Percentiles rank a stretch among this genome's conserved stretches.
Conservation (phyloP, 2,113 vertebrate genomes). For the Hypocryptadius cinnamomeus region DNA sequence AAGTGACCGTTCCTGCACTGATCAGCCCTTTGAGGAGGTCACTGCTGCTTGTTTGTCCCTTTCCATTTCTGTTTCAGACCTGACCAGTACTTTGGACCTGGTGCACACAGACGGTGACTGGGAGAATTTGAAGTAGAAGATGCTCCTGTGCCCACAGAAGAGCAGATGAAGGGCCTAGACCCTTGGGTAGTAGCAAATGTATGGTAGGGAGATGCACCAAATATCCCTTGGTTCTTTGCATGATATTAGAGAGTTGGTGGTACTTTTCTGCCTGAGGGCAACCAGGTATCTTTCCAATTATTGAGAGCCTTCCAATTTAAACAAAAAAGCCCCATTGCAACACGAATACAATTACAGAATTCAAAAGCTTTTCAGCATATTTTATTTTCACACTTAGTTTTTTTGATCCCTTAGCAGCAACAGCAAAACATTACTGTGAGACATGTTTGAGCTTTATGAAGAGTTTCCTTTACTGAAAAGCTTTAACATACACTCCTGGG, state of each 20-base stretch:
- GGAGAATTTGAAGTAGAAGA: background rate
- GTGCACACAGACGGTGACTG: background rate
- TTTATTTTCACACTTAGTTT: background rate
- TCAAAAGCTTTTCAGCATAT: background rate
- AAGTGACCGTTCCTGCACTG: accelerated
- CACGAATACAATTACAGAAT: background rate
- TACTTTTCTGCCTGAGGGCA: background rate
- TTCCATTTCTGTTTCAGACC: background rate
- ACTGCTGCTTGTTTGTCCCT: background rate
- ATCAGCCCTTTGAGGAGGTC: background rate
- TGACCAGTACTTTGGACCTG: background rate
- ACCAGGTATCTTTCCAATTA: background rate
- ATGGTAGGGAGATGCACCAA: background rate
- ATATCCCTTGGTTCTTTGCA: background rate
- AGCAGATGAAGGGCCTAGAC: background rate
- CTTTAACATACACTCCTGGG: background rate
- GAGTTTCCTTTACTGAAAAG: background rate
- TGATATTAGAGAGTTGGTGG: background rate
- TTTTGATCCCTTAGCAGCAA: background rate
- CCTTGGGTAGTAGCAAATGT: background rate
- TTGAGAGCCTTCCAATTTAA: background rate
- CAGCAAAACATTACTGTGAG: background rate
- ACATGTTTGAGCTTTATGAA: background rate
- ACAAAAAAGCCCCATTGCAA: background rate
- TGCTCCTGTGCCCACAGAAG: background rate